These are phyloP conservation scores for Itoplectis maculator DNA, from an alignment of 2,888 invertebrate genomes.

Conservation along the genomic window DNA sequence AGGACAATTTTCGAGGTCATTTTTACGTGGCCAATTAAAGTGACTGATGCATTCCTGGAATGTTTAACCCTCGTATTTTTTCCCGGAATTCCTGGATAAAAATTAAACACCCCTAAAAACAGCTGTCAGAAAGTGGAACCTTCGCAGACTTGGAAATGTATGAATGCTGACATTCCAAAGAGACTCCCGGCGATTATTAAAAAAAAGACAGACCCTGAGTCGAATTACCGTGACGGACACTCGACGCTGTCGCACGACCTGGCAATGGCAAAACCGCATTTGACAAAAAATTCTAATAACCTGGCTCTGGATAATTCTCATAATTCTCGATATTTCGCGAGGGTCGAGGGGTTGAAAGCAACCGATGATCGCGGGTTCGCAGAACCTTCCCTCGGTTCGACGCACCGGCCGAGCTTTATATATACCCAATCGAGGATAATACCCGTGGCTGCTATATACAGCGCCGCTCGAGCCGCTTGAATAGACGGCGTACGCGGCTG, in stretches of 20 bases:
- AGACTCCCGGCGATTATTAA: too few relatives aligned
- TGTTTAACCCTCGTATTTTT: too few relatives aligned
- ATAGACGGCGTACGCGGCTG: not conserved
- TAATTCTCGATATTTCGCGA: not conserved
- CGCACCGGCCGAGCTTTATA: slow-evolving; percentile 19
- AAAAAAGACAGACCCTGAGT: not conserved
- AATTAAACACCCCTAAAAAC: too few relatives aligned
- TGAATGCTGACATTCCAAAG: too few relatives aligned
- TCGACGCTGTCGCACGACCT: not conserved
- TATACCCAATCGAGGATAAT: not conserved
- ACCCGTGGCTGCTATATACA: slow-evolving; percentile 4
- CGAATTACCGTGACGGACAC: not conserved
- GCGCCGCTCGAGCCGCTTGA: not conserved
- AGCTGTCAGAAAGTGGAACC: too few relatives aligned
- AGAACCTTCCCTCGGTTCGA: slow-evolving; percentile 25
- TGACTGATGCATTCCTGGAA: too few relatives aligned
- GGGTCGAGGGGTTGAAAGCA: not conserved
- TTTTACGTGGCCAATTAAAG: too few relatives aligned
- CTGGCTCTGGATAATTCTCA: too few relatives aligned
- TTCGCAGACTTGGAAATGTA: too few relatives aligned
- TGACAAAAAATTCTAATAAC: not conserved
- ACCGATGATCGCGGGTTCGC: slow-evolving; percentile 14
- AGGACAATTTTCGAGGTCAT: too few relatives aligned
- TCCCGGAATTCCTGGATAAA: too few relatives aligned
- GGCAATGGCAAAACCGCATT: not conserved